Conservation (phyloP, 2,113 vertebrate genomes). For the Corapipo altera region DNA sequence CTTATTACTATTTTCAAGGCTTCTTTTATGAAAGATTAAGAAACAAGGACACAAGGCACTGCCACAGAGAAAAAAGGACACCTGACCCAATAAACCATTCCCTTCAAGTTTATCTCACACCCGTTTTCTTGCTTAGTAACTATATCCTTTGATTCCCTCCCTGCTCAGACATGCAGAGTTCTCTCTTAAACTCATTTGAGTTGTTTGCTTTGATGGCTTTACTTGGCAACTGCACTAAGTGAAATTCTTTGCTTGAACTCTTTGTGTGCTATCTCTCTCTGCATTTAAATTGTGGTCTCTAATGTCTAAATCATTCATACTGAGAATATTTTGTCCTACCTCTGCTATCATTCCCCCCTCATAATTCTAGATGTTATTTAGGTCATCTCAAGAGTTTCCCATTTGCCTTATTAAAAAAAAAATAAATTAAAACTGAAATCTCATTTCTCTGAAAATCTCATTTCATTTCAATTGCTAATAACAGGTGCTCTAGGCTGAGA, state of each 20-base stretch:
- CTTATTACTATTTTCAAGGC: slow-evolving; percentile 21
- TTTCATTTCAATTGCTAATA: not conserved
- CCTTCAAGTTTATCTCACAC: slow-evolving; percentile 43
- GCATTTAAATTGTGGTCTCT: slow-evolving; percentile 24
- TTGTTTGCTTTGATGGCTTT: slow-evolving; percentile 29
- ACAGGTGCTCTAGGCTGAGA: not conserved
- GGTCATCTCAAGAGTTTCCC: not conserved
- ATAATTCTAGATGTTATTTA: not conserved
- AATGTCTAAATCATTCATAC: not conserved
- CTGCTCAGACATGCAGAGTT: not conserved
- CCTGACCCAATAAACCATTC: slow-evolving; percentile 25
- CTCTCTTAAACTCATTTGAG: slow-evolving; percentile 2
- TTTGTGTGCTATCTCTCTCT: not conserved
- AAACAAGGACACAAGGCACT: slow-evolving; percentile 6
- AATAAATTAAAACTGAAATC: not conserved
- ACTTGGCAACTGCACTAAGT: slow-evolving; percentile 8
- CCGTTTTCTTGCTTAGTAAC: slow-evolving; percentile 44
- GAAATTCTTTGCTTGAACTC: slow-evolving; percentile 1
- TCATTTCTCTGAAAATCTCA: not conserved
- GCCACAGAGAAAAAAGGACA: slow-evolving; percentile 1
- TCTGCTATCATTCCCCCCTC: not conserved
- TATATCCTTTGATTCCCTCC: slow-evolving; percentile 24
- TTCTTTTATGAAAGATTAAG: slow-evolving; percentile 13
- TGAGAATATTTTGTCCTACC: not conserved
- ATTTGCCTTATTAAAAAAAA: not conserved